Conservation (phyloP, 1,140 invertebrate species). For the Amphibalanus amphitrite region DNA sequence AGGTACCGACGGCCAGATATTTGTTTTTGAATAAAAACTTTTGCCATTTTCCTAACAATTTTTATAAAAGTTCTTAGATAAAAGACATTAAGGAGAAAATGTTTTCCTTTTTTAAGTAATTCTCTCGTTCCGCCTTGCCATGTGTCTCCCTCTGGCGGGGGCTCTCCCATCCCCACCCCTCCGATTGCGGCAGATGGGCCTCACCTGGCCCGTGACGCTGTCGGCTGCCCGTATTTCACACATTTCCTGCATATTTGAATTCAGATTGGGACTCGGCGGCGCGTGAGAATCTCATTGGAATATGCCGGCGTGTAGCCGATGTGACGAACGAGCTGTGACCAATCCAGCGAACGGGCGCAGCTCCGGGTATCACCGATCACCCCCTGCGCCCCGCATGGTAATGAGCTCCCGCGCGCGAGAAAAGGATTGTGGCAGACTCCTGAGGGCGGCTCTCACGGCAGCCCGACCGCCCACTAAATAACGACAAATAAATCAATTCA, state of each 20-base stretch:
- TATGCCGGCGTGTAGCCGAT: background rate
- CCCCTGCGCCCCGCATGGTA: background rate
- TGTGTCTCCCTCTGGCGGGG: background rate
- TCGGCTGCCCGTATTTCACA: background rate
- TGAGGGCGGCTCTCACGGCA: background rate
- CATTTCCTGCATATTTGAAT: conserved; percentile 1
- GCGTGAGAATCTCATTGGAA: background rate
- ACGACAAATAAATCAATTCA: background rate
- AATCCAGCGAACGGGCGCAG: too few species aligned
- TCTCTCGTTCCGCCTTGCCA: too few species aligned
- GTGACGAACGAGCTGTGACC: background rate
- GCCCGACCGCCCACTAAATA: background rate
- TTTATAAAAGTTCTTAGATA: too few species aligned
- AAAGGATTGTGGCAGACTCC: background rate
- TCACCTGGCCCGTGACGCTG: background rate
- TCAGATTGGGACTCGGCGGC: background rate
- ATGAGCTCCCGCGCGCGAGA: background rate
- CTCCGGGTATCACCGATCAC: background rate
- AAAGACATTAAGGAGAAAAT: too few species aligned
- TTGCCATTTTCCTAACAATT: too few species aligned
- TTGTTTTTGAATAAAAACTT: too few species aligned
- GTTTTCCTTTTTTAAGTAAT: too few species aligned
- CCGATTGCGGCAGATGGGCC: background rate
- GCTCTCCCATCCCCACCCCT: background rate
- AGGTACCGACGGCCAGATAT: too few species aligned